Evolutionary conservation across 2,797 vertebrate genomes (phyloP).

Genomic region (Ctenosaura bakeri): DNA sequence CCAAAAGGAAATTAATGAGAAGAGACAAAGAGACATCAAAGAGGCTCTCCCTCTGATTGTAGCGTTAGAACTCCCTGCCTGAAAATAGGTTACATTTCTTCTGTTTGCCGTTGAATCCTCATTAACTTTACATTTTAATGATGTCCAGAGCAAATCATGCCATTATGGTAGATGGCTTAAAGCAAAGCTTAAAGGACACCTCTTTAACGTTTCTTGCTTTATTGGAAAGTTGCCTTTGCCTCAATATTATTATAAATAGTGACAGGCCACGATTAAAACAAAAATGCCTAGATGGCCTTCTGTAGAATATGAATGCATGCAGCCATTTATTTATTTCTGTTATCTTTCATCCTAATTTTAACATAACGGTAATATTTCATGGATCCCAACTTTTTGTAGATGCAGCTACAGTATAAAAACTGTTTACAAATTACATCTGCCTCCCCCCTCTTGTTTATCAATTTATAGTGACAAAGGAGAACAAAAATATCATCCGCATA

Average conservation of each 20-base stretch:
- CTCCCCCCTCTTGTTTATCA: slow-evolving; percentile 71
- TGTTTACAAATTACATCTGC: slow-evolving; percentile 66
- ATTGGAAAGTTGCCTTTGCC: slow-evolving; percentile 72
- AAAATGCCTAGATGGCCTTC: slow-evolving; percentile 42
- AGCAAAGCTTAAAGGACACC: slow-evolving; percentile 89
- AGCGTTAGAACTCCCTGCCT: slow-evolving; percentile 93
- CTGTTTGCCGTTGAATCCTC: slow-evolving; percentile 91
- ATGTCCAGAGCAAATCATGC: slow-evolving; percentile 91
- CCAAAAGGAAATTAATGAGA: slow-evolving; percentile 93
- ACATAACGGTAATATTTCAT: slow-evolving; percentile 46
- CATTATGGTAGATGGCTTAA: slow-evolving; percentile 88
- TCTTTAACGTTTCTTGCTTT: slow-evolving; percentile 79
- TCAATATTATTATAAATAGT: slow-evolving; percentile 77
- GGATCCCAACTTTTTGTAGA: slow-evolving; percentile 56
- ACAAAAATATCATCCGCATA: slow-evolving; percentile 12
- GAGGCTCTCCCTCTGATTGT: slow-evolving; percentile 90
- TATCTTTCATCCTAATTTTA: slow-evolving; percentile 63
- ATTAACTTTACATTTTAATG: slow-evolving; percentile 98
- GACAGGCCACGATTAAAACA: slow-evolving; percentile 58
- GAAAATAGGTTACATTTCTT: slow-evolving; percentile 89
- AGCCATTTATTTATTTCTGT: slow-evolving; percentile 52
- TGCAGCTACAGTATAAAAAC: slow-evolving; percentile 64
- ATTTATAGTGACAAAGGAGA: slow-evolving; percentile 72
- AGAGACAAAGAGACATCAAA: slow-evolving; percentile 95
- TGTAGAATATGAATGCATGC: not conserved